Base-by-base conservation (phyloP, 2,888 invertebrate genomes). In the Phytoseiulus persimilis region DNA sequence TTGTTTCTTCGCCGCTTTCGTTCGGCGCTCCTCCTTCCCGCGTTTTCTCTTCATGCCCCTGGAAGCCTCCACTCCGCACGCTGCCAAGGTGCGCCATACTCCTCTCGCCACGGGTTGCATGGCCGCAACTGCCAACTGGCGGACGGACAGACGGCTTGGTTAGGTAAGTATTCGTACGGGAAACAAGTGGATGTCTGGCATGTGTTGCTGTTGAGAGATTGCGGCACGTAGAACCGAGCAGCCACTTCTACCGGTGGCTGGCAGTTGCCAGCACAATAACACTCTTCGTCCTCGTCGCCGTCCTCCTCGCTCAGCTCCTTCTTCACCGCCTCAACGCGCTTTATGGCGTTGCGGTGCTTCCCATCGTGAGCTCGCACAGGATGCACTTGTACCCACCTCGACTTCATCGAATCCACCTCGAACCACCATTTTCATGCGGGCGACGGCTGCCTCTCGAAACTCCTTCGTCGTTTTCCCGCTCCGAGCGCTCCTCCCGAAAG, bases 151-250 rank as follows among this genome's bases (percentile, higher is more conserved):
- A 28, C 65, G 65, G 28, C 65, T 65, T 65, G 65, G 65, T 65
- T 65, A 65, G 65, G 65, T 65, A 28, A 65, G 65, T 65, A 65
- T 65, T 87, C 87, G 87, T 87, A 84, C 32, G 39, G n/a, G 87
- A 31, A 87, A 32, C n/a, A 45, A 87, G 87, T 87, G 32, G 87
- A n/a, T 87, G 33, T n/a, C 32, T 33, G 33, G 87, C 32, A 87
- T 87, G 87, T 84, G 87, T 87, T 87, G 87, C 45, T 33, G 87
- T 33, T 87, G 65, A 65, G 65, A 65, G 65, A 65, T 65, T 65
- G 65, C 65, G 65, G 65, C 65, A 65, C 65, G 65, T 65, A 65
- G 65, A 65, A 65, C 11, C 65, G 65, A 28, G 65, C 65, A 65
- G 14, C 65, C 65, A 65, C 65, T 65, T 65, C 65, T 65, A 65